These are phyloP conservation scores for Leptinotarsa undecemlineata DNA, from an alignment of 1,140 invertebrate genomes.

Conservation along the genomic window DNA sequence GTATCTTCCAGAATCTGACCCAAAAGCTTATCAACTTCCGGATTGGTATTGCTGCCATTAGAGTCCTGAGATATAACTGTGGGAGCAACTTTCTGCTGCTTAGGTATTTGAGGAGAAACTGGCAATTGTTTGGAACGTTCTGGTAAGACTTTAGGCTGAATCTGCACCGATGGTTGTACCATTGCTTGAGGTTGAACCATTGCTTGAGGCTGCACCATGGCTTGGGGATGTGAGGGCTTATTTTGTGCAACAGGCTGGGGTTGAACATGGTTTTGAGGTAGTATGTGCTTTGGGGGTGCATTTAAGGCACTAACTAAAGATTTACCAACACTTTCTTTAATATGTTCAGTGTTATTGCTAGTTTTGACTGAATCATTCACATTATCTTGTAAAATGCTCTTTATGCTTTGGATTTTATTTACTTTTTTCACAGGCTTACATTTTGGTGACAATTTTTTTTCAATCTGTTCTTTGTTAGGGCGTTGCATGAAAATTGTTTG, in stretches of 20 bases:
- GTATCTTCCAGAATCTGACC: slow-evolving; percentile 56
- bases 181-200: slow-evolving; percentile 38
- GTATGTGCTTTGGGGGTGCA: slow-evolving; percentile 35
- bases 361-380: slow-evolving; percentile 30
- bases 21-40: slow-evolving; percentile 58
- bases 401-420: slow-evolving; percentile 34
- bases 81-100: slow-evolving; percentile 29
- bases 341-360: slow-evolving; percentile 27
- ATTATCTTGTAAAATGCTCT: slow-evolving; percentile 39
- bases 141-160: slow-evolving; percentile 15
- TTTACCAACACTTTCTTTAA: slow-evolving; percentile 36
- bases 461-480: slow-evolving; percentile 45
- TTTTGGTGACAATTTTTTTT: slow-evolving; percentile 53
- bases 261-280: slow-evolving; percentile 43
- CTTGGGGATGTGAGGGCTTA: slow-evolving; percentile 38
- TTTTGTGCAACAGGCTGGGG: slow-evolving; percentile 32
- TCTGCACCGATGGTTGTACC: slow-evolving; percentile 39
- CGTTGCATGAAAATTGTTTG: slow-evolving; percentile 55
- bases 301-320: slow-evolving; percentile 37
- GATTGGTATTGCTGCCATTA: slow-evolving; percentile 43
- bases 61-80: slow-evolving; percentile 29
- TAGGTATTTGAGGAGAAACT: slow-evolving; percentile 17
- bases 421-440: slow-evolving; percentile 49
- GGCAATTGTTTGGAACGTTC: slow-evolving; percentile 21
- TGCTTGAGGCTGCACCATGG: slow-evolving; percentile 40